Percentiles rank a stretch among this genome's conserved stretches.
These are phyloP conservation scores for Girardinus metallicus DNA, from an alignment of 2,797 vertebrate species.

Conservation along the genomic window DNA sequence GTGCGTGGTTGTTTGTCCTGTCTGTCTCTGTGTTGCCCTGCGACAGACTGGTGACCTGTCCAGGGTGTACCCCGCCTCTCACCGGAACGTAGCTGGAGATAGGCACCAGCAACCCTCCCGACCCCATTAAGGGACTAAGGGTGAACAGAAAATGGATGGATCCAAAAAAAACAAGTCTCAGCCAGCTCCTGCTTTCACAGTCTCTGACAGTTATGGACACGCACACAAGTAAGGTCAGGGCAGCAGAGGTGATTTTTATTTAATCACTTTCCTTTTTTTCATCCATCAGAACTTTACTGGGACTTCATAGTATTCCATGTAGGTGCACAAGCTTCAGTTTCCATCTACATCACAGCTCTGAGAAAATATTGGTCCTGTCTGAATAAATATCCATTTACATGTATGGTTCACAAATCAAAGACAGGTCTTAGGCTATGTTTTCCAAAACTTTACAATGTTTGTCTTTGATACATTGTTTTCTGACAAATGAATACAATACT, in stretches of 20 bases:
- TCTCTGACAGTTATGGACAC: slow-evolving; percentile 36
- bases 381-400: slow-evolving; percentile 33
- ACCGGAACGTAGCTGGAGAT: no score
- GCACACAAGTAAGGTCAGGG: slow-evolving; percentile 38
- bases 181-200: slow-evolving; percentile 14
- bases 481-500: neutral
- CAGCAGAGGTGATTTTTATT: slow-evolving; percentile 53
- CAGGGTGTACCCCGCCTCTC: no score
- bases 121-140: no score
- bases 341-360: slow-evolving; percentile 26
- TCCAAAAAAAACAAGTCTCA: slow-evolving; percentile 20
- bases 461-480: neutral
- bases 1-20: no score
- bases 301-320: slow-evolving; percentile 30
- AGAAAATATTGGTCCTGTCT: slow-evolving; percentile 24
- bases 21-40: no score
- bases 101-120: no score
- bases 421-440: neutral
- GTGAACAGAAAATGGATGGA: no score
- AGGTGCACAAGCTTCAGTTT: slow-evolving; percentile 18
- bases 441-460: neutral
- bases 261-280: slow-evolving; percentile 39
- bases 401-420: slow-evolving; percentile 4
- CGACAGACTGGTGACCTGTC: no score
- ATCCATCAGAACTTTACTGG: slow-evolving; percentile 42